These are phyloP conservation scores for Beris chalybata DNA, from an alignment of 2,888 invertebrate genomes.

Conservation along the genomic window DNA sequence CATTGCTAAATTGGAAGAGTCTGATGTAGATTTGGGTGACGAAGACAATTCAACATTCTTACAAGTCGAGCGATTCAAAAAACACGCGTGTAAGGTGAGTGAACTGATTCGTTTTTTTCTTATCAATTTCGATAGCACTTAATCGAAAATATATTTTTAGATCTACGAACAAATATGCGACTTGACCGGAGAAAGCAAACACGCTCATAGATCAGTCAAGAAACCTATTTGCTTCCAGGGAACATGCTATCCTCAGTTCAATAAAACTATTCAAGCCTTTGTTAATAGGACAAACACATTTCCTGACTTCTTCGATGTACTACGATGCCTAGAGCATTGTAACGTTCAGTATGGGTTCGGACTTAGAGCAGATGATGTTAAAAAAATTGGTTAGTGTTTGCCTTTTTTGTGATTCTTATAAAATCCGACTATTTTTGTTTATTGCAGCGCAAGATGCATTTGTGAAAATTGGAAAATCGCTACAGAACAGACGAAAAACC, in stretches of 20 bases:
- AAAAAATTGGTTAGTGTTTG: conserved; percentile 49
- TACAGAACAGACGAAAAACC: conserved; percentile 66
- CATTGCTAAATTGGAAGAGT: conserved; percentile 68
- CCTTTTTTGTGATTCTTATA: conserved; percentile 1
- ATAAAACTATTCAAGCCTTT: conserved; percentile 52
- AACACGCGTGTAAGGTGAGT: conserved; percentile 52
- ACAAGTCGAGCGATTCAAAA: conserved; percentile 61
- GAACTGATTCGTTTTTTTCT: conserved; percentile 1
- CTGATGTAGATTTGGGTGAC: conserved; percentile 73
- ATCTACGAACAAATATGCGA: conserved; percentile 66
- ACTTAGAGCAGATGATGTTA: conserved; percentile 51
- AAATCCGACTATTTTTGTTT: neutral
- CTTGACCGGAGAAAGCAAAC: conserved; percentile 60
- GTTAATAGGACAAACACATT: conserved; percentile 54
- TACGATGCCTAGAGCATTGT: conserved; percentile 53
- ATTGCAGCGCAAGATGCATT: conserved; percentile 66
- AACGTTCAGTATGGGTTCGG: conserved; percentile 50
- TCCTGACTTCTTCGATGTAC: conserved; percentile 62
- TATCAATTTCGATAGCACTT: conserved; percentile 5
- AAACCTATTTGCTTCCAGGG: conserved; percentile 54
- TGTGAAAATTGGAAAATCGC: conserved; percentile 64
- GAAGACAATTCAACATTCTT: conserved; percentile 74
- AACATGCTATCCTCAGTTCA: conserved; percentile 51
- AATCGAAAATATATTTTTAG: conserved; percentile 36
- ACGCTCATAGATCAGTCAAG: conserved; percentile 51